A percentile compares a stretch with the other conserved stretches of the same genome.
phyloP scores from a whole-genome alignment of 2,888 invertebrate genomes.

The Ennomos quercinarius region DNA sequence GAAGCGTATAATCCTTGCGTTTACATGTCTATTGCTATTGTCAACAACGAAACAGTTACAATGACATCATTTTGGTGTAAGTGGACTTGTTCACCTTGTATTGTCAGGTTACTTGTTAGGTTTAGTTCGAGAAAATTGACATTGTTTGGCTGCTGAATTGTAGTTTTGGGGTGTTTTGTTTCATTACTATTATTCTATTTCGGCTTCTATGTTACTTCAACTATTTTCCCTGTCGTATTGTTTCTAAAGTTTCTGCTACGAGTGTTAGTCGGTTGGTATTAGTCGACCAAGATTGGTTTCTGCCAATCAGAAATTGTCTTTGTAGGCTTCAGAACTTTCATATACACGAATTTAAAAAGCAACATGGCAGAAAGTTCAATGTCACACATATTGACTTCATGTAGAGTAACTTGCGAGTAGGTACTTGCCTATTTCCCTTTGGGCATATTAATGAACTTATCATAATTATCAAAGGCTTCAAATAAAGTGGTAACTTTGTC shows the following conservation, averaged over 20 bases:
- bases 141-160: background rate
- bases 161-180: background rate
- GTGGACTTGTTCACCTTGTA: constrained; percentile 32
- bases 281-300: too few relatives aligned
- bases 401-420: too few relatives aligned
- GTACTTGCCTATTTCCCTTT: too few relatives aligned
- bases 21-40: constrained; percentile 52
- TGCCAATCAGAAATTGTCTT: too few relatives aligned
- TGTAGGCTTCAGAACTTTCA: too few relatives aligned
- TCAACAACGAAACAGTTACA: constrained; percentile 44
- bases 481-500: constrained; percentile 25
- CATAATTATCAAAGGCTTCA: background rate
- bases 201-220: background rate
- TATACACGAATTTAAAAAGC: too few relatives aligned
- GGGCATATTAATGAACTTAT: constrained; percentile 7
- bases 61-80: constrained; percentile 29
- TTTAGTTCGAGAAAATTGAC: constrained; percentile 13
- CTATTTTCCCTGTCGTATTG: background rate
- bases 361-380: too few relatives aligned
- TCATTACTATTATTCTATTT: background rate
- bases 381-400: too few relatives aligned
- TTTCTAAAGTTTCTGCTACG: background rate
- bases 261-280: too few relatives aligned
- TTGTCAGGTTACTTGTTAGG: constrained; percentile 4
- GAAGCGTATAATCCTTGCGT: constrained; percentile 49